These are phyloP conservation scores for Ligdia adustata DNA, from an alignment of 2,888 invertebrate genomes.

Conservation along the genomic window DNA sequence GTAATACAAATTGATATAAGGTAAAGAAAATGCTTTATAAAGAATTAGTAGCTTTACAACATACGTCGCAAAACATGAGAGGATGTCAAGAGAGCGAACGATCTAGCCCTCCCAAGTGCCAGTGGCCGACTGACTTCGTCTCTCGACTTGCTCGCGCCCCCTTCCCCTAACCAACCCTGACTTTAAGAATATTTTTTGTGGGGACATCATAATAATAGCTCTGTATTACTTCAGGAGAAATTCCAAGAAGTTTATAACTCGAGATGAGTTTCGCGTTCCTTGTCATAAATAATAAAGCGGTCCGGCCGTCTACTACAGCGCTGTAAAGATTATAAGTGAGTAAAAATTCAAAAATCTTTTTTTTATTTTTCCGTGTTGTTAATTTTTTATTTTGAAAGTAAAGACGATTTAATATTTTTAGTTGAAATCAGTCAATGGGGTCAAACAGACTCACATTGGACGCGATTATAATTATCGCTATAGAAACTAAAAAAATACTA, in stretches of 20 bases:
- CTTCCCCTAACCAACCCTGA: conserved; percentile 57
- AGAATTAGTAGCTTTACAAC: too few relatives aligned
- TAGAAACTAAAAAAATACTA: too few relatives aligned
- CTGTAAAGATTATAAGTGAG: conserved; percentile 81
- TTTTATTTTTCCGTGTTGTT: conserved; percentile 72
- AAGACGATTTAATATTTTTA: background rate
- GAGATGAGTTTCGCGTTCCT: conserved; percentile 84
- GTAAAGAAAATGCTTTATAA: too few relatives aligned
- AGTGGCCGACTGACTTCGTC: conserved; percentile 11
- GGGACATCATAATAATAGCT: conserved; percentile 84
- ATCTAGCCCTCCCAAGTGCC: conserved; percentile 1
- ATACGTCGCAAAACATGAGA: too few relatives aligned
- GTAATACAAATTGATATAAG: too few relatives aligned
- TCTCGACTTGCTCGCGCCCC: conserved; percentile 41
- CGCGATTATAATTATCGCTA: too few relatives aligned
- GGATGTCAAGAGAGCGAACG: background rate
- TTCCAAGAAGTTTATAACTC: conserved; percentile 85
- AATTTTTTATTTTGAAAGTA: background rate
- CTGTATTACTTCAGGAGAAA: conserved; percentile 84
- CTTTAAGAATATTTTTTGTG: conserved; percentile 79
- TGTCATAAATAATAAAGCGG: conserved; percentile 84
- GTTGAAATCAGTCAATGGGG: too few relatives aligned
- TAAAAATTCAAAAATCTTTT: conserved; percentile 77
- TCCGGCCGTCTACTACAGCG: conserved; percentile 81
- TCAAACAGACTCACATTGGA: too few relatives aligned